Base-by-base conservation (phyloP, 2,888 invertebrate species). In the Liposcelis brunnea region DNA sequence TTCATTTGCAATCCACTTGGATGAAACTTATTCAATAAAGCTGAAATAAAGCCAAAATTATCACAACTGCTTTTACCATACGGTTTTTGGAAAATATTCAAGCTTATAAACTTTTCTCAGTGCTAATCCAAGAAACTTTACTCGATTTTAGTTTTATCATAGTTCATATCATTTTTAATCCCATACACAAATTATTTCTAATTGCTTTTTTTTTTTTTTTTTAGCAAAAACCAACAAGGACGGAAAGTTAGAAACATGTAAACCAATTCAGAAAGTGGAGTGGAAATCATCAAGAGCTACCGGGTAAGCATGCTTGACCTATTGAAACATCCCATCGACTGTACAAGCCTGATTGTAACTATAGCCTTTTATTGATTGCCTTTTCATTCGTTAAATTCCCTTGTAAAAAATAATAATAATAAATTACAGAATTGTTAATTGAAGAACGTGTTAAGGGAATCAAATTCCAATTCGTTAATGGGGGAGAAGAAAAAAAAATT, bases 191-290 rank as follows among this genome's bases (percentile, higher is more conserved):
- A 21, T 21, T 7, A 49, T 52, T 49, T 42, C 11, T n/a, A 18
- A 38, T 34, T 18, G 11, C 31, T 46, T 46, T 31, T 49, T 40
- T 52, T 53, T 52, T 52, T 54, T 51, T 51, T 54, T 73, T 72
- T 50, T 70, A 89, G 87, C 85, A 52, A 91, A 90, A 76, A 73
- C 79, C 53, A 84, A 79, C 59, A 90, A 89, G 67, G 91, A 93
- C 54, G 93, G 91, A 43, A 89, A 86, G 67, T 72, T 81, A 52
- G 93, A 94, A 63, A 78, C 85, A 45, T 94, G 93, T 66, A 91
- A 90, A 72, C 77, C 91, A 46, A 95, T 97, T 62, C 80, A 80
- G 61, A 90, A 91, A 72, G 81, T 95, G 52, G 93, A 93, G 64
- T 93, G 95, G 87, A 91, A 87, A 67, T 80, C 86, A 48, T 77